phyloP scores from a whole-genome alignment of 2,888 invertebrate species.

The Cephus pygmeus region DNA sequence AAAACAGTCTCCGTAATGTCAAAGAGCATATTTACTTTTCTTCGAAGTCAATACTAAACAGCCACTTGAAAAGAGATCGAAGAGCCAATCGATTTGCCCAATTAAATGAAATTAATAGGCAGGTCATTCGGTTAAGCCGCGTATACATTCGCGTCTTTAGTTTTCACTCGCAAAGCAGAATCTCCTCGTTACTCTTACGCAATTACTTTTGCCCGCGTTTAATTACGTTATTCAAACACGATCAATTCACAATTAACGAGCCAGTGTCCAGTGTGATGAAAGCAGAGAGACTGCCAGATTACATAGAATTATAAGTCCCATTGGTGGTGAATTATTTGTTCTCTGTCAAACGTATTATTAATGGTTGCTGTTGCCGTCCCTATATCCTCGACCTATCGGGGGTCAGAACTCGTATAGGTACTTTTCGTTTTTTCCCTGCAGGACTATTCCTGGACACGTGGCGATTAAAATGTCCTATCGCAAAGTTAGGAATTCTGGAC shows the following conservation, averaged over 20 bases:
- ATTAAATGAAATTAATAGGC: not conserved
- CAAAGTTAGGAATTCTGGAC: not conserved
- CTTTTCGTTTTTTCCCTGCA: too few relatives aligned
- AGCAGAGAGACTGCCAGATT: slow-evolving; percentile 13
- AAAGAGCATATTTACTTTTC: not conserved
- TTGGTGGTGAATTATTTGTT: slow-evolving; percentile 6
- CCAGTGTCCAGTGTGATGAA: slow-evolving; percentile 11
- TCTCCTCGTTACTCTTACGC: slow-evolving; percentile 29
- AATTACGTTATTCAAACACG: slow-evolving; percentile 60
- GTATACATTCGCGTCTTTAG: not conserved
- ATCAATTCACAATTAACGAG: slow-evolving; percentile 59
- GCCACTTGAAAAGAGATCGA: not conserved
- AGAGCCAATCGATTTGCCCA: not conserved
- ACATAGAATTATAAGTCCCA: slow-evolving; percentile 16
- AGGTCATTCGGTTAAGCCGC: not conserved
- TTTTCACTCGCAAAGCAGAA: slow-evolving; percentile 12
- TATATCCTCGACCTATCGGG: not conserved
- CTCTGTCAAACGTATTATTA: slow-evolving; percentile 1
- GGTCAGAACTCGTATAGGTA: not conserved
- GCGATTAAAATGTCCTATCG: not conserved
- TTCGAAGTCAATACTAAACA: not conserved
- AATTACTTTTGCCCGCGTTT: slow-evolving; percentile 36
- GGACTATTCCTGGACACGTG: not conserved
- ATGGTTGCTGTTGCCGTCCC: not conserved
- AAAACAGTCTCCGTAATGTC: not conserved